Conservation (phyloP, 53 echinoderm and acorn worm species). For the Antedon mediterranea region DNA sequence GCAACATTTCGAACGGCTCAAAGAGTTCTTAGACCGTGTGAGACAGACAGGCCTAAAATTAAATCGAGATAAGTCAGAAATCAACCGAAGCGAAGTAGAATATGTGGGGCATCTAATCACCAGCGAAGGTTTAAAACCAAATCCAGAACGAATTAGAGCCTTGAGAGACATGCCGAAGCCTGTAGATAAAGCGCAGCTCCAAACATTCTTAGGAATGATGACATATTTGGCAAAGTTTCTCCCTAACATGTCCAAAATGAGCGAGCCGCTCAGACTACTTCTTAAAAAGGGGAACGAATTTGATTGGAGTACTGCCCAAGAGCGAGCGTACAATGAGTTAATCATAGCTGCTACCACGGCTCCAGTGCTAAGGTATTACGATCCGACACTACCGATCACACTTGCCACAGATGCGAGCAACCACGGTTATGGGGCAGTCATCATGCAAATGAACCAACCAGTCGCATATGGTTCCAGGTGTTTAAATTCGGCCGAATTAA, state of each 20-base stretch:
- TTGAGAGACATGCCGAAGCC: background rate
- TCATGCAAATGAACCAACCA: slow-evolving; percentile 1
- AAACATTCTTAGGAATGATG: background rate
- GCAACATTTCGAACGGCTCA: background rate
- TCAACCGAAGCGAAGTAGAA: background rate
- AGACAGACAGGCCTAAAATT: background rate
- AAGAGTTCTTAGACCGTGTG: background rate
- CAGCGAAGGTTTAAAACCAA: background rate
- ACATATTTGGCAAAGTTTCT: background rate
- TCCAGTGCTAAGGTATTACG: slow-evolving; percentile 9
- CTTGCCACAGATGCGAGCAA: slow-evolving; percentile 11
- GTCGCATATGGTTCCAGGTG: slow-evolving; percentile 11
- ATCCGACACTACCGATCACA: background rate
- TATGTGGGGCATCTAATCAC: background rate
- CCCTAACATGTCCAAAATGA: background rate
- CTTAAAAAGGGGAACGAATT: background rate
- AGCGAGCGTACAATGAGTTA: background rate
- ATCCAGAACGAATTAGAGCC: background rate
- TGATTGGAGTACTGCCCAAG: background rate
- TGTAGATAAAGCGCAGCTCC: background rate
- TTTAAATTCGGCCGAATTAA: background rate
- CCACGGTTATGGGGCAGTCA: slow-evolving; percentile 5
- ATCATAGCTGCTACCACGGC: background rate
- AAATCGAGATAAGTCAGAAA: background rate
- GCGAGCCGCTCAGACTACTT: background rate